Evolutionary conservation across 2,113 vertebrate species (phyloP), one percentile per base, ranked within the genome.

Genomic region (Emydura subglobosa): DNA sequence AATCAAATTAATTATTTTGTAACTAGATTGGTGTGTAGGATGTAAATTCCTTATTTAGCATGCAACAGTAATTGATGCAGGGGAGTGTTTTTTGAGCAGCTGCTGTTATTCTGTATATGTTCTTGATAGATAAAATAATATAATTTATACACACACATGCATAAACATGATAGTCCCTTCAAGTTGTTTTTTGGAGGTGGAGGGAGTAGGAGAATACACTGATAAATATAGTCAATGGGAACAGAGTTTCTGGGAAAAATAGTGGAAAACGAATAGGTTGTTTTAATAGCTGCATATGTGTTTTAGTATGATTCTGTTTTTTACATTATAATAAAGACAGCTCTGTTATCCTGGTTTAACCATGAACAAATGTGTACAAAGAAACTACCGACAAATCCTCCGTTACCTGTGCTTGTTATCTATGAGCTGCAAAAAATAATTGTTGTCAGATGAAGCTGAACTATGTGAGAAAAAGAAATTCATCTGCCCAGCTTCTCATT

Each of bases 1-100:
- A 98, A 97, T 98, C 68, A 95, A 96, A 97, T 98, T 96, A 98
- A 98, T 98, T 98, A 97, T 98, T 98, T 98, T 96, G 89, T 94
- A 97, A 95, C 68, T 88, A 95, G 90, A 83, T 72, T 97, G 85
- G 87, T 96, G 79, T 94, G 83, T 94, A 95, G 82, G 91, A 95
- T 89, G 84, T 90, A 92, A 86, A 93, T 90, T 97, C 97, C 85
- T 97, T 95, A 94, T 96, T 97, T 96, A 97, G 83, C 68, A 76
- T 85, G 89, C 83, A 91, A 54, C 57, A 86, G 96, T 98, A 97
- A 96, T 95, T 96, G 83, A 95, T 89, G 79, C 94, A 85, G 82
- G 55, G 83, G 55, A 95, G 89, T 92, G 16, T 54, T 96, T 90
- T 91, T 87, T 94, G 91, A 96, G 94, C 89, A 96, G 94, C 86